Conservation (phyloP, 2,113 vertebrate species). For the Salvelinus alpinus region DNA sequence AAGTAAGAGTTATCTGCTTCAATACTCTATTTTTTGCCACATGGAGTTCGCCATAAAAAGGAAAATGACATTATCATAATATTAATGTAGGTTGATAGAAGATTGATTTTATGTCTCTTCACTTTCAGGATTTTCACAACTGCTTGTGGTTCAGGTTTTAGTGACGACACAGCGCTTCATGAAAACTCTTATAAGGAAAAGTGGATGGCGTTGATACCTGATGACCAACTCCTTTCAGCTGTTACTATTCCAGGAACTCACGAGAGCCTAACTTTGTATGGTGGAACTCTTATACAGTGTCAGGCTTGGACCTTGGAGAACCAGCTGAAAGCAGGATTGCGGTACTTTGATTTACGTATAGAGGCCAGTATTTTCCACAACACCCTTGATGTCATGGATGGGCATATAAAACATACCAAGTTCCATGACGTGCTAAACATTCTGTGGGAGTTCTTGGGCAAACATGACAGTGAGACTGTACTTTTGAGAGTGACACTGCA, state of each 20-base stretch:
- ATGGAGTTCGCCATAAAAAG: not conserved
- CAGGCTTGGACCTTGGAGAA: slow-evolving; percentile 57
- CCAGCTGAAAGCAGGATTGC: slow-evolving; percentile 62
- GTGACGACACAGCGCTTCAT: slow-evolving; percentile 5
- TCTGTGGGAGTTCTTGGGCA: slow-evolving; percentile 39
- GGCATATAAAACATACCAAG: not conserved
- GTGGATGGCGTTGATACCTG: slow-evolving; percentile 61
- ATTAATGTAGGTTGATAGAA: not conserved
- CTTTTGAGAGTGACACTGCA: slow-evolving; percentile 54
- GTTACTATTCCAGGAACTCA: slow-evolving; percentile 68
- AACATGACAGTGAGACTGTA: slow-evolving; percentile 43
- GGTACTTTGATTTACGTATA: slow-evolving; percentile 59
- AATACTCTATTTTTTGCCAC: not conserved
- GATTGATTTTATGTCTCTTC: not conserved
- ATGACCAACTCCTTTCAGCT: slow-evolving; percentile 44
- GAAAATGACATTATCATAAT: not conserved
- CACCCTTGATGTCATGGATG: slow-evolving; percentile 17
- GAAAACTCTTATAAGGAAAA: slow-evolving; percentile 22
- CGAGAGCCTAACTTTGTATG: slow-evolving; percentile 44
- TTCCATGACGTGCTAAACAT: slow-evolving; percentile 34
- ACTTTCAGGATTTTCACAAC: slow-evolving; percentile 24
- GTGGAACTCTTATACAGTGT: slow-evolving; percentile 11
- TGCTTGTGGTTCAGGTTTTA: slow-evolving; percentile 44
- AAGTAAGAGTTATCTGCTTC: not conserved
- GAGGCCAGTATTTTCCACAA: not conserved